Conservation (phyloP, 1,140 invertebrate genomes). For the Muscidifurax raptorellus region DNA sequence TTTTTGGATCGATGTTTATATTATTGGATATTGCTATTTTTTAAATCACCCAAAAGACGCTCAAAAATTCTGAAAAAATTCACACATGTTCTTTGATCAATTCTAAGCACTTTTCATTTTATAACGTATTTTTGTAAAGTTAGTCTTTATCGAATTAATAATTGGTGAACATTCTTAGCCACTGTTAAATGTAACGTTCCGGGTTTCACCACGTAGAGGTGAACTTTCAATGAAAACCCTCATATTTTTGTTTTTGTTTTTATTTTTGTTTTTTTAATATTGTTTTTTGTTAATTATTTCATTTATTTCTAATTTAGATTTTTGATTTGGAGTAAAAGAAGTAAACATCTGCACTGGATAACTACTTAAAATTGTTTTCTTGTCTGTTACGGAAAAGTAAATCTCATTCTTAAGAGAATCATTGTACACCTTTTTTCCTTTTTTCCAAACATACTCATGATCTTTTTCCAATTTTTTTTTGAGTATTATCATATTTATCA, state of each 20-base stretch:
- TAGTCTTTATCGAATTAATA: not conserved
- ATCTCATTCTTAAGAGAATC: constrained; percentile 1
- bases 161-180: too few species aligned
- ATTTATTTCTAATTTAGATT: constrained; percentile 45
- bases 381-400: not conserved
- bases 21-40: too few species aligned
- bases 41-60: too few species aligned
- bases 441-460: not conserved
- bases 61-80: too few species aligned
- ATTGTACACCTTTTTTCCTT: not conserved
- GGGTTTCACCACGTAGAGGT: too few species aligned
- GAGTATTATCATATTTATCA: constrained; percentile 21
- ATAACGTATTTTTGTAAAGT: constrained; percentile 1
- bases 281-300: too few species aligned
- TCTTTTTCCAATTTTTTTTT: not conserved
- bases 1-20: too few species aligned
- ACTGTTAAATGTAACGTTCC: too few species aligned
- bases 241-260: too few species aligned
- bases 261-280: too few species aligned
- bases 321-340: constrained; percentile 51
- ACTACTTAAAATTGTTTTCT: not conserved
- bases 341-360: constrained; percentile 49
- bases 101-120: constrained; percentile 6
- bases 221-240: too few species aligned
- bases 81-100: not conserved